Base-by-base conservation (phyloP, 2,888 invertebrate genomes). In the Seira musarum region DNA sequence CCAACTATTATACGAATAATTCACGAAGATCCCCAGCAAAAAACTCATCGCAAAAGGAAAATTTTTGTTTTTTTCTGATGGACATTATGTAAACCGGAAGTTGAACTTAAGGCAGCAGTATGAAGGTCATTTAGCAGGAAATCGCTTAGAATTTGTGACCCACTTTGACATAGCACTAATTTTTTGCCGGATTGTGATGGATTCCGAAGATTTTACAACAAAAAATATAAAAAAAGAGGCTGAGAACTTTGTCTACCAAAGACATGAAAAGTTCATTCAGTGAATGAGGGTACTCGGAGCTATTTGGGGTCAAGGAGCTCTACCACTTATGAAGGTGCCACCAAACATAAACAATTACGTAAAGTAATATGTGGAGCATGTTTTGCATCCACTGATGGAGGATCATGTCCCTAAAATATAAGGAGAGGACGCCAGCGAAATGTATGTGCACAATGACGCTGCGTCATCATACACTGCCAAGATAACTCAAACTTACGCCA, bases 231-330 rank as follows among this genome's bases (percentile, higher is more conserved):
- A n/a, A n/a, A n/a, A n/a, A n/a, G n/a, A n/a, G n/a, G n/a, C n/a
- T n/a, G n/a, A n/a, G n/a, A n/a, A n/a, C n/a, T n/a, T n/a, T n/a
- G n/a, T n/a, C n/a, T n/a, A n/a, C n/a, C n/a, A n/a, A n/a, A n/a
- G n/a, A n/a, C n/a, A n/a, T n/a, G n/a, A n/a, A n/a, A n/a, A n/a
- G n/a, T n/a, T n/a, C n/a, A n/a, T n/a, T n/a, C n/a, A n/a, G n/a
- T n/a, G n/a, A n/a, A n/a, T n/a, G n/a, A 78, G 70, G 78, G 57
- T 78, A 1, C 71, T 71, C 17, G 78, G 65, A 10, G 71, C 71
- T 15, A 49, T 78, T 24, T 17, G 24, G 0, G 78, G 78, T 22
- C n/a, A n/a, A n/a, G 61, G 61, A 13, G 17, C 61, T 21, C 17
- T 61, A 17, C 17, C 61, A 8, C 17, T 8, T 8, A 61, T 6